Conservation (phyloP, 2,797 vertebrate species). For the Champsocephalus esox region DNA sequence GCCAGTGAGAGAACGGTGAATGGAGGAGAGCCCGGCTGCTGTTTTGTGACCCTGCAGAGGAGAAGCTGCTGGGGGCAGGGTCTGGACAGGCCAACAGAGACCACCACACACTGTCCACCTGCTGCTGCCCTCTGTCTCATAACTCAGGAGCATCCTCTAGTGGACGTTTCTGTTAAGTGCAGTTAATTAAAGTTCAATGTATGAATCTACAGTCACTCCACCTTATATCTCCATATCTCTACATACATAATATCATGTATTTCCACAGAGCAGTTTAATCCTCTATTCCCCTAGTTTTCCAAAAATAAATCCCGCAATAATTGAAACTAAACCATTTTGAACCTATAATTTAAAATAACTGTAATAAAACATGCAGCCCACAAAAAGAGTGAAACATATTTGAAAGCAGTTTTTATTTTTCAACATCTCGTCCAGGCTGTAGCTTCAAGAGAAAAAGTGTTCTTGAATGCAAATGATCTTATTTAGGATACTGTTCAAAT, state of each 20-base stretch:
- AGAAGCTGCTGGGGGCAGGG: slow-evolving; percentile 8
- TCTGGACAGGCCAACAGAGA: slow-evolving; percentile 3
- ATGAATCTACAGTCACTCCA: neutral
- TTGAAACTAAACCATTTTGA: neutral
- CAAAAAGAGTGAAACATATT: neutral
- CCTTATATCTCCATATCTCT: neutral
- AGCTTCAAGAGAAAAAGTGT: neutral
- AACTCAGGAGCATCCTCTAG: slow-evolving; percentile 74
- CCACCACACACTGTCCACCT: slow-evolving; percentile 30
- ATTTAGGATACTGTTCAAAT: slow-evolving; percentile 24
- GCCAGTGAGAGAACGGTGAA: slow-evolving; percentile 61
- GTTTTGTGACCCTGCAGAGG: slow-evolving; percentile 32
- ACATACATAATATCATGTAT: neutral
- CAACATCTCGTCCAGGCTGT: neutral
- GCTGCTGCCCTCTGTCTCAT: slow-evolving; percentile 22
- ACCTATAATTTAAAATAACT: neutral
- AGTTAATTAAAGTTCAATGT: neutral
- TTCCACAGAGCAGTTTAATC: no score
- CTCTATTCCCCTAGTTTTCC: no score
- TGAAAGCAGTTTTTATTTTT: neutral
- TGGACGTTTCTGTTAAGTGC: slow-evolving; percentile 58
- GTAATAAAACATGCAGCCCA: neutral
- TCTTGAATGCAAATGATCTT: neutral
- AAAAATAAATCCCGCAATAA: neutral
- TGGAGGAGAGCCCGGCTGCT: slow-evolving; percentile 38